A percentile compares a stretch with the other conserved stretches of the same genome.
phyloP scores from a whole-genome alignment of 2,888 invertebrate species.

The Hermaeophaga mercurialis region DNA sequence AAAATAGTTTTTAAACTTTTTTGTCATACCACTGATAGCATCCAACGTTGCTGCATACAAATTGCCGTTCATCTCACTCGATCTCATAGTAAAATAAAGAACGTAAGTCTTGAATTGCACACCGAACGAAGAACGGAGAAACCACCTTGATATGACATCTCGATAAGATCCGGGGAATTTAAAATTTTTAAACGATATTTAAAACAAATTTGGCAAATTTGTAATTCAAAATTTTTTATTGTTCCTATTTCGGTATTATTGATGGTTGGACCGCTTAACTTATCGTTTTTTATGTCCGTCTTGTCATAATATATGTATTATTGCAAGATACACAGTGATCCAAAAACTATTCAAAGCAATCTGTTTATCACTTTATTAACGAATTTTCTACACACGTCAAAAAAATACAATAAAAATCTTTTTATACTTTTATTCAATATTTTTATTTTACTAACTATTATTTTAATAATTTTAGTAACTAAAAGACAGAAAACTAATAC shows the following conservation, averaged over 20 bases:
- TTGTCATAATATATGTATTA: too few species aligned
- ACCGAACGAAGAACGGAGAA: constrained; percentile 23
- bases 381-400: too few species aligned
- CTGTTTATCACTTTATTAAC: too few species aligned
- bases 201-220: constrained; percentile 54
- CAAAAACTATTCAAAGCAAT: too few species aligned
- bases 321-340: too few species aligned
- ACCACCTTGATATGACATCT: constrained; percentile 49
- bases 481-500: too few species aligned
- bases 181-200: constrained; percentile 55
- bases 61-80: constrained; percentile 8
- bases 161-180: constrained; percentile 53
- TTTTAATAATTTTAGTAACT: too few species aligned
- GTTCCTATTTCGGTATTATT: constrained; percentile 4
- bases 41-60: constrained; percentile 16
- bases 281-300: not conserved
- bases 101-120: constrained; percentile 44
- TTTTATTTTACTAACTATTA: too few species aligned
- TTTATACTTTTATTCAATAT: too few species aligned
- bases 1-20: too few species aligned
- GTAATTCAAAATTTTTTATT: constrained; percentile 17
- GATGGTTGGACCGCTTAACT: not conserved
- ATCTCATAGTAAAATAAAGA: constrained; percentile 27
- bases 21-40: too few species aligned
- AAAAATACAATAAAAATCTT: too few species aligned